A percentile compares a stretch with the other conserved stretches of the same genome.
Evolutionary conservation across 2,113 vertebrate species (phyloP).

Genomic region (Brachyistius frenatus): DNA sequence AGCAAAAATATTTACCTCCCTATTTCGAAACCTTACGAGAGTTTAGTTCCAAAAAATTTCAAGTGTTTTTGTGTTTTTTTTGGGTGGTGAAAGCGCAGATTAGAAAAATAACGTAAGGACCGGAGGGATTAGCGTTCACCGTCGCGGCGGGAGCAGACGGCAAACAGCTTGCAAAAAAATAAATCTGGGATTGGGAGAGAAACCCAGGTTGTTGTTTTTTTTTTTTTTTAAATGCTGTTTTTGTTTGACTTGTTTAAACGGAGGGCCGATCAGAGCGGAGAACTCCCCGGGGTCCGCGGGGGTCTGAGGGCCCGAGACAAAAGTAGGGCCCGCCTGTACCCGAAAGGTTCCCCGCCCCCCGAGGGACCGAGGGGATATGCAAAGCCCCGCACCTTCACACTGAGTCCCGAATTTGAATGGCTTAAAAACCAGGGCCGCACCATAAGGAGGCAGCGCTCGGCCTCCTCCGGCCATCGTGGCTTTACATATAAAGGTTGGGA

Average conservation of each 20-base stretch:
- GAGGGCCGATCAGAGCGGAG: constrained; percentile 93
- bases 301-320: constrained; percentile 78
- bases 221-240: constrained; percentile 90
- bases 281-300: constrained; percentile 86
- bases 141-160: constrained; percentile 72
- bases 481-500: constrained; percentile 71
- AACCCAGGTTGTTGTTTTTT: constrained; percentile 87
- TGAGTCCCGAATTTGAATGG: constrained; percentile 70
- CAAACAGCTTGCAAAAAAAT: constrained; percentile 91
- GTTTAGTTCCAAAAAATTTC: too few species aligned
- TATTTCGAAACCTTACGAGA: too few species aligned
- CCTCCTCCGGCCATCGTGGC: constrained; percentile 45
- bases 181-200: constrained; percentile 89
- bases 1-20: too few species aligned
- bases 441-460: constrained; percentile 75
- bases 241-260: constrained; percentile 92
- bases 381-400: constrained; percentile 71
- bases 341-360: constrained; percentile 54
- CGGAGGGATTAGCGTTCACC: constrained; percentile 49
- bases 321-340: constrained; percentile 59
- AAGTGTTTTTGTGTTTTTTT: not conserved
- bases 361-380: constrained; percentile 76
- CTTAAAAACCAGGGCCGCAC: constrained; percentile 62
- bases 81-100: constrained; percentile 2
- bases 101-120: constrained; percentile 34